phyloP scores from a whole-genome alignment of 1,140 invertebrate species.

The Hermetia illucens region DNA sequence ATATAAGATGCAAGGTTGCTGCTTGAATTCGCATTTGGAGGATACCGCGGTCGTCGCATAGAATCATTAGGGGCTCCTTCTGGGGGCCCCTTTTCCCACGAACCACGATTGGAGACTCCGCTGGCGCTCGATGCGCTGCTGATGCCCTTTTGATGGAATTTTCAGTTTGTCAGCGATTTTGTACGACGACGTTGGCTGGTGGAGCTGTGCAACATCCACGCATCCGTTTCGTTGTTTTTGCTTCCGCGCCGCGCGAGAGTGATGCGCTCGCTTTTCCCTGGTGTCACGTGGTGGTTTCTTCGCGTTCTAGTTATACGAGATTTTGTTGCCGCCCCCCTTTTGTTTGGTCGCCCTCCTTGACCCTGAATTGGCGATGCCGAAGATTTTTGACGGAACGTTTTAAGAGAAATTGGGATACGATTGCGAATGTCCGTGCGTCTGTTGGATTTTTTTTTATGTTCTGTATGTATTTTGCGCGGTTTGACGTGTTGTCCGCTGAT shows the following conservation, averaged over 20 bases:
- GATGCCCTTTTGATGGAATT: not conserved
- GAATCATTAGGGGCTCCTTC: too few species aligned
- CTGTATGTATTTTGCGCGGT: too few species aligned
- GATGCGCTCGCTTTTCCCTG: not conserved
- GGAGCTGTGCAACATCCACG: not conserved
- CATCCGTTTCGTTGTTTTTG: not conserved
- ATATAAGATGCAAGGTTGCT: too few species aligned
- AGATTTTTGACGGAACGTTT: not conserved
- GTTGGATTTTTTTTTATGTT: too few species aligned
- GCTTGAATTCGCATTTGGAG: too few species aligned
- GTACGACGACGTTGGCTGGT: not conserved
- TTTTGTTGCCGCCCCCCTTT: too few species aligned
- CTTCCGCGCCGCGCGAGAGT: not conserved
- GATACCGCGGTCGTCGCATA: too few species aligned
- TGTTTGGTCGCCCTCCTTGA: too few species aligned
- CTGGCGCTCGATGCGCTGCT: not conserved
- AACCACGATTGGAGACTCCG: not conserved
- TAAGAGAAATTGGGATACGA: not conserved
- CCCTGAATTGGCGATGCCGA: not conserved
- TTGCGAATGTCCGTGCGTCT: not conserved
- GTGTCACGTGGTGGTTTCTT: not conserved
- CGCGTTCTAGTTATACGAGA: too few species aligned
- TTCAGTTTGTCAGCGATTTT: not conserved
- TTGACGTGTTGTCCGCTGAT: too few species aligned
- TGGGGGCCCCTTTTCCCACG: not conserved